Base-by-base conservation (phyloP, 2,888 invertebrate genomes). In the Ischnura elegans region DNA sequence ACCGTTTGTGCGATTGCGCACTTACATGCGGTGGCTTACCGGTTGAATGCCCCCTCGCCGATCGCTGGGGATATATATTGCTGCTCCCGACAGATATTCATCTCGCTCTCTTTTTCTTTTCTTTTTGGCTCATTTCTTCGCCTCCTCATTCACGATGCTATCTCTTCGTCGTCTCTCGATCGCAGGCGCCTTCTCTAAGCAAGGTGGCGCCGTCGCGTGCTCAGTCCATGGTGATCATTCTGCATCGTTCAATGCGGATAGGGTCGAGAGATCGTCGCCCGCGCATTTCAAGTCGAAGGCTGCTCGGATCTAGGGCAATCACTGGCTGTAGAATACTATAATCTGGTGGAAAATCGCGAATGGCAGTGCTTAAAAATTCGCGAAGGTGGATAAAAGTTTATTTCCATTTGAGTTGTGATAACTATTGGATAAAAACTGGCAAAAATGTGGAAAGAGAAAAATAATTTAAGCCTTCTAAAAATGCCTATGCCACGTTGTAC, bases 31-130 rank as follows among this genome's bases (percentile, higher is more conserved):
- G 76, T 76, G 36, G 76, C 36, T 36, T 36, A 76, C 76, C 76
- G 76, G 76, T 76, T 76, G 76, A 76, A 76, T 76, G 76, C n/a
- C 76, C 76, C 76, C 76, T 36, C 36, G 76, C 29, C 16, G 76
- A 36, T 36, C 36, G 76, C 76, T 36, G n/a, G 3, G 76, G 76
- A 76, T 61, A 61, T 61, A 36, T 61, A 29, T 76, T 36, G 36
- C 36, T 36, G 36, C 36, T 36, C 61, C 36, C 76, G 76, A 36
- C 29, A 10, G 10, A 36, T 36, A 29, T n/a, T 76, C 76, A 13
- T 13, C 36, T 76, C 25, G 10, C 76, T 10, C 6, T 36, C 36
- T 76, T 36, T 76, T 36, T 76, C 76, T 76, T 25, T 36, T 3
- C 36, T 36, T 13, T 76, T 76, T 6, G 13, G 76, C 36, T 36